phyloP scores from a whole-genome alignment of 2,888 invertebrate genomes.

The Scotopteryx bipunctaria region DNA sequence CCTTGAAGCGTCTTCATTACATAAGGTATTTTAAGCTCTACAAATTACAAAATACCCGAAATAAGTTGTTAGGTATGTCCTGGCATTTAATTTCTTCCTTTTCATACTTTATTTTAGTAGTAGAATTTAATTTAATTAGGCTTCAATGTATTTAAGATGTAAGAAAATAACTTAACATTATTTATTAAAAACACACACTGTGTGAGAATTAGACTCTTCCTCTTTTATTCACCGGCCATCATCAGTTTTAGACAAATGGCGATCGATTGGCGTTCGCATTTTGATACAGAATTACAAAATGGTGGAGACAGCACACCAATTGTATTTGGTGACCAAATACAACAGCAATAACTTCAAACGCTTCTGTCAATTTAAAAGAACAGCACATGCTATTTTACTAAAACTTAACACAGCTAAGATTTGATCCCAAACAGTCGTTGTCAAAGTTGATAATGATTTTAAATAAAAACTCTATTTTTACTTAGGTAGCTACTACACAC shows the following conservation, averaged over 20 bases:
- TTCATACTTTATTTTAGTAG: slow-evolving; percentile 43
- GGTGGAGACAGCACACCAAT: background rate
- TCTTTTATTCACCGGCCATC: background rate
- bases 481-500: slow-evolving; percentile 1
- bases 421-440: no score
- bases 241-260: background rate
- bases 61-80: slow-evolving; percentile 2
- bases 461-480: background rate
- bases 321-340: no score
- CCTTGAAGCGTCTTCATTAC: no score
- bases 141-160: slow-evolving; percentile 16
- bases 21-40: no score
- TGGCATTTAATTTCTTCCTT: slow-evolving; percentile 38
- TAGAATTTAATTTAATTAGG: slow-evolving; percentile 48
- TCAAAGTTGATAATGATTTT: background rate
- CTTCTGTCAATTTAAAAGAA: no score
- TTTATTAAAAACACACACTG: slow-evolving; percentile 23
- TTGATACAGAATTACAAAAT: background rate
- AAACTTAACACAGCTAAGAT: no score
- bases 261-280: background rate
- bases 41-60: no score
- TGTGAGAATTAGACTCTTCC: slow-evolving; percentile 16
- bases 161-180: slow-evolving; percentile 21
- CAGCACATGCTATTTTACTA: no score
- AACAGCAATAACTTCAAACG: no score